Evolutionary conservation across 2,888 invertebrate genomes (phyloP).

Genomic region (Masnerella sp.): DNA sequence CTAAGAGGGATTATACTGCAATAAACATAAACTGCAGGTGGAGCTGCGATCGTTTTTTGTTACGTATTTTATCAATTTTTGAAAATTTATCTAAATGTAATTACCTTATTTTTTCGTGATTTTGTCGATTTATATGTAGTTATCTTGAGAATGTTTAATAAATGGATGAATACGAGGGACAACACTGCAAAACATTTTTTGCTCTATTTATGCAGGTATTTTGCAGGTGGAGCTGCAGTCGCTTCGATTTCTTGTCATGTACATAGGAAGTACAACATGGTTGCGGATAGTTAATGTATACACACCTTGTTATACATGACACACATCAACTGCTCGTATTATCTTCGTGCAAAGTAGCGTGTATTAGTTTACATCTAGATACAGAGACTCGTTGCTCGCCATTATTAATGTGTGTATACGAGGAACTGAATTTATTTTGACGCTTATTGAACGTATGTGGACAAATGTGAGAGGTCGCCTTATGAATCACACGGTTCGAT

Average conservation of each 20-base stretch:
- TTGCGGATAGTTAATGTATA: conserved; percentile 8
- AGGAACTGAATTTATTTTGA: conserved; percentile 38
- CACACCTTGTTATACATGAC: conserved; percentile 21
- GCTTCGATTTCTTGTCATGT: neutral
- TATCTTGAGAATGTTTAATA: too few relatives aligned
- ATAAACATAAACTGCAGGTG: too few relatives aligned
- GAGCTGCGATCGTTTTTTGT: too few relatives aligned
- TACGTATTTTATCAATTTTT: too few relatives aligned
- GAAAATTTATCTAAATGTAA: too few relatives aligned
- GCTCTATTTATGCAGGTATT: too few relatives aligned
- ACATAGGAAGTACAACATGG: neutral
- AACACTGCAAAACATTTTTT: too few relatives aligned
- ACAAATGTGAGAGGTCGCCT: conserved; percentile 31
- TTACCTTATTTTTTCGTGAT: too few relatives aligned
- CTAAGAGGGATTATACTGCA: too few relatives aligned
- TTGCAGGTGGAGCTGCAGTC: neutral
- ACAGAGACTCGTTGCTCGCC: conserved; percentile 9
- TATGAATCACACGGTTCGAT: conserved; percentile 27
- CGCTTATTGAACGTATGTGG: conserved; percentile 40
- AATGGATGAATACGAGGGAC: too few relatives aligned
- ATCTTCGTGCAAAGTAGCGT: conserved; percentile 28
- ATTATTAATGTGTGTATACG: conserved; percentile 27
- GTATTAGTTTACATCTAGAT: conserved; percentile 41
- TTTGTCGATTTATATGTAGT: too few relatives aligned
- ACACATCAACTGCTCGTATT: conserved; percentile 27